Evolutionary conservation across 1,140 invertebrate genomes (phyloP), one percentile per base, ranked within the genome.

Genomic region (Catajapyx aquilonaris): DNA sequence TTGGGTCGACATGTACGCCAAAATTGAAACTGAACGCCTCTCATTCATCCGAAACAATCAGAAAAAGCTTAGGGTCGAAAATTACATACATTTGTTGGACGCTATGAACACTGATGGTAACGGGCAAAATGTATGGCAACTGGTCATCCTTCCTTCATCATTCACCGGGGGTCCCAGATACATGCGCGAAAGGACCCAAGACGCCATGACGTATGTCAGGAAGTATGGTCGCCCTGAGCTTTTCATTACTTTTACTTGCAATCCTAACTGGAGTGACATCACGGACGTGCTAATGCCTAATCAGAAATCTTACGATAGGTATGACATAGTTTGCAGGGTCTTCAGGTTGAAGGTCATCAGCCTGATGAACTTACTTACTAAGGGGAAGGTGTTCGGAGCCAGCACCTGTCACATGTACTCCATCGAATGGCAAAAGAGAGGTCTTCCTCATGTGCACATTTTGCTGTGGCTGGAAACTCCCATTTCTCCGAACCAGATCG

Each of bases 401-500:
- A 42, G 46, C 15, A 44, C 46, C 15, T 57, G 49, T 41, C 52
- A 47, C 39, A 52, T 65, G 52, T 61, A 60, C 46, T 50, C 52
- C 7, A 40, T 66, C 28, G 64, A 70, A 48, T 68, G 56, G 52
- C 61, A 63, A 46, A 65, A 64, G 44, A 42, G 61, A 36, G 60
- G 60, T 16, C 39, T 64, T 13, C 57, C 48, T 25, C 50, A 51
- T 44, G 44, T 36, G 16, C 55, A 65, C 46, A 52, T 61, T 44
- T 38, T 57, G 9, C 31, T 64, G 10, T 53, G 48, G 35, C 43
- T 53, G 22, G 34, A 25, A 28, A 28, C 23, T 28, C 7, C 7
- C 7, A 28, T 28, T 28, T 13, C 7, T 9, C 23, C 23, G 13
- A 28, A 28, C 13, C 23, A 28, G 13, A 49, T 59, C 32, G 52